Evolutionary conservation across 2,888 invertebrate genomes (phyloP).

Genomic region (Drosophila cracens): DNA sequence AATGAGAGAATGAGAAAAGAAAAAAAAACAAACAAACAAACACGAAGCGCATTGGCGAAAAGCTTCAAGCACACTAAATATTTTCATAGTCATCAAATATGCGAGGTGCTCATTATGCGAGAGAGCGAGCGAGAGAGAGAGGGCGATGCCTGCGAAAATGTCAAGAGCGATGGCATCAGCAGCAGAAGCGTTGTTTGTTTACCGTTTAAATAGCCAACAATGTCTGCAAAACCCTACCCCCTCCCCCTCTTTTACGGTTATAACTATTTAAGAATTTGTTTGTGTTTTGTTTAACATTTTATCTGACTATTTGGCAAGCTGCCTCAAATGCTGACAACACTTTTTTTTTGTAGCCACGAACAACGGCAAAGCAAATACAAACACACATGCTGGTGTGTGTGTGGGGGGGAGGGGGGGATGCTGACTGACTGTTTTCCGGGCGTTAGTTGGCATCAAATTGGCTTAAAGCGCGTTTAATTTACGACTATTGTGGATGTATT

Average conservation of each 20-base stretch:
- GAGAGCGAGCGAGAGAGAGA: background rate
- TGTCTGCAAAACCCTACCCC: background rate
- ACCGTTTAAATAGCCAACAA: constrained; percentile 38
- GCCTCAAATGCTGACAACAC: constrained; percentile 55
- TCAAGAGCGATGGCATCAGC: constrained; percentile 27
- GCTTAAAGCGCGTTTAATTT: constrained; percentile 53
- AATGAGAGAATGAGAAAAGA: background rate
- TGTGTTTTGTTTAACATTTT: constrained; percentile 52
- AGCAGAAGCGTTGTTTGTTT: constrained; percentile 42
- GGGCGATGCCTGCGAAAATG: constrained; percentile 17
- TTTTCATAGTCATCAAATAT: constrained; percentile 49
- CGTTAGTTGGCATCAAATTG: constrained; percentile 61
- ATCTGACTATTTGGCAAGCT: constrained; percentile 63
- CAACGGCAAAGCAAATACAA: constrained; percentile 31
- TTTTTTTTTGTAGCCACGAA: constrained; percentile 21
- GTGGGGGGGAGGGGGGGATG: constrained; percentile 2
- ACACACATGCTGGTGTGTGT: background rate
- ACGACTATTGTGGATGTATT: constrained; percentile 50
- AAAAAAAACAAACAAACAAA: constrained; percentile 27
- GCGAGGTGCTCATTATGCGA: constrained; percentile 20
- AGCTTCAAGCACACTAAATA: constrained; percentile 51
- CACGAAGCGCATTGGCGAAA: constrained; percentile 43
- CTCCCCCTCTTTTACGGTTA: background rate
- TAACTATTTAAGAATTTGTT: constrained; percentile 30
- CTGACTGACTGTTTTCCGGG: constrained; percentile 22